A percentile compares a stretch with the other conserved stretches of the same genome.
phyloP scores from a whole-genome alignment of 2,797 vertebrate species.

The Salarias fasciatus region DNA sequence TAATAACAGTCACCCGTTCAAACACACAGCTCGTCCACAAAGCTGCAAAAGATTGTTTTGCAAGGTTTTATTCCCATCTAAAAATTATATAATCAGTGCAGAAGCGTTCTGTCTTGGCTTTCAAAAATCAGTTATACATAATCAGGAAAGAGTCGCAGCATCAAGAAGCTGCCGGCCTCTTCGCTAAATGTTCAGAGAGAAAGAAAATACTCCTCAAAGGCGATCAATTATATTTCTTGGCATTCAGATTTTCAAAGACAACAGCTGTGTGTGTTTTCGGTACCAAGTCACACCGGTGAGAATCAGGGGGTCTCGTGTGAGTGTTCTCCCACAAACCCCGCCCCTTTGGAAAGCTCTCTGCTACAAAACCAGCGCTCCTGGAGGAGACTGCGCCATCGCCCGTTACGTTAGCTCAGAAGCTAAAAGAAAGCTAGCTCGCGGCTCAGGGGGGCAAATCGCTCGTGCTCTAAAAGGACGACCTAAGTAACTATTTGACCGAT shows the following conservation, averaged over 20 bases:
- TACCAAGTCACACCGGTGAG: not conserved
- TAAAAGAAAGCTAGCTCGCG: conserved; percentile 60
- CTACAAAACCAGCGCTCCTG: not conserved
- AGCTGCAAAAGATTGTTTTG: too few relatives aligned
- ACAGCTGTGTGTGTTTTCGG: not conserved
- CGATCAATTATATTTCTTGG: too few relatives aligned
- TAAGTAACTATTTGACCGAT: conserved; percentile 66
- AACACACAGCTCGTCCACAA: too few relatives aligned
- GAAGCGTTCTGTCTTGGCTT: too few relatives aligned
- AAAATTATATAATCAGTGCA: too few relatives aligned
- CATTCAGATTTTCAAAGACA: conserved; percentile 3
- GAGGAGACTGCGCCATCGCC: conserved; percentile 54
- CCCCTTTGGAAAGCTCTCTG: not conserved
- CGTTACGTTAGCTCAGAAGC: conserved; percentile 39
- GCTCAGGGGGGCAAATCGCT: conserved; percentile 40
- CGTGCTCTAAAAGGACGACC: conserved; percentile 64
- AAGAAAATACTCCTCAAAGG: too few relatives aligned
- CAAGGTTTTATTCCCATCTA: too few relatives aligned
- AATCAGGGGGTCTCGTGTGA: rapidly evolving
- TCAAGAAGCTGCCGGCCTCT: too few relatives aligned
- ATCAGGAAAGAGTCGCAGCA: too few relatives aligned
- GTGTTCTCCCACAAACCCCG: rapidly evolving
- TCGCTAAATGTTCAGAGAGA: too few relatives aligned
- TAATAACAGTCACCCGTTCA: too few relatives aligned
- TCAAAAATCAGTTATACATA: too few relatives aligned